Evolutionary conservation across 2,113 vertebrate genomes (phyloP).

Genomic region (Cottus gobio): DNA sequence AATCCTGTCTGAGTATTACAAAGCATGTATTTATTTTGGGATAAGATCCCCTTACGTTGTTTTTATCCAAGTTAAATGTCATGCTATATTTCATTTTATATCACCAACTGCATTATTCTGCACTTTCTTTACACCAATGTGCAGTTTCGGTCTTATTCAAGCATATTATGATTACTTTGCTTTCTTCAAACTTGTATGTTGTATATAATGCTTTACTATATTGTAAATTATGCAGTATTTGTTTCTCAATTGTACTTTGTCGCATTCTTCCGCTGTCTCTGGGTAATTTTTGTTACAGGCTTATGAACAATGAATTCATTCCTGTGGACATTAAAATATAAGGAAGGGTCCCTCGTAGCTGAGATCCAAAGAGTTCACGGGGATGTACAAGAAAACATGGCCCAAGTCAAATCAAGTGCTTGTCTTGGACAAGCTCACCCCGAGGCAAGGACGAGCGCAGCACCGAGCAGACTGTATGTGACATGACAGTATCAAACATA

Average conservation of each 20-base stretch:
- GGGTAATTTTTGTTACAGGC: background rate
- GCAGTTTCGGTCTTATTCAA: background rate
- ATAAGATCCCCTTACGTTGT: background rate
- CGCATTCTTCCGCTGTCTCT: background rate
- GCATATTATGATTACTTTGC: background rate
- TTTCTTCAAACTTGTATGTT: background rate
- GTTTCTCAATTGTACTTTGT: background rate
- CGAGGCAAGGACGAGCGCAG: slow-evolving; percentile 63
- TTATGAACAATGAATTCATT: background rate
- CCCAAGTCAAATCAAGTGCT: slow-evolving; percentile 64
- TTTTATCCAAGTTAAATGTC: background rate
- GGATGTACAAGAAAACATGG: slow-evolving; percentile 62
- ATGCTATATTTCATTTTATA: background rate
- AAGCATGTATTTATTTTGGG: background rate
- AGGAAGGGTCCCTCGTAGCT: slow-evolving; percentile 2
- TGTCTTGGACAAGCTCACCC: slow-evolving; percentile 57
- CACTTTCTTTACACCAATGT: background rate
- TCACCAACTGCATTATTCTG: background rate
- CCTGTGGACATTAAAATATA: background rate
- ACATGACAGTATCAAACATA: slow-evolving; percentile 70
- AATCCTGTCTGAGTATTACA: background rate
- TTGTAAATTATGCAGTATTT: background rate
- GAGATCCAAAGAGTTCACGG: slow-evolving; percentile 34
- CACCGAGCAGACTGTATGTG: slow-evolving; percentile 73
- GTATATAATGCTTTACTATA: background rate